Conservation (phyloP, 2,113 vertebrate genomes). For the Loxodonta africana region DNA sequence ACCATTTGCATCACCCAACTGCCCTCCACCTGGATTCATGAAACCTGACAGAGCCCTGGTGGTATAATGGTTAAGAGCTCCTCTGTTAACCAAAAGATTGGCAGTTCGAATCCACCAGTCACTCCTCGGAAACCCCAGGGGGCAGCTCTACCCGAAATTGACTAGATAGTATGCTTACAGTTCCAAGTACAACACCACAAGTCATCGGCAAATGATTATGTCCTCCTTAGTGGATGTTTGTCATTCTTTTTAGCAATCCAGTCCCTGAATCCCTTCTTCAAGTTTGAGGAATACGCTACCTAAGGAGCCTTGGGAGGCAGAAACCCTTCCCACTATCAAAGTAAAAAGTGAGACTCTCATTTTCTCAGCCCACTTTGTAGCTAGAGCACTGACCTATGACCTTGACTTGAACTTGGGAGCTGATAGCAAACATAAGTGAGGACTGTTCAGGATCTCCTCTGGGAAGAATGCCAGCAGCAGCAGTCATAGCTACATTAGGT, state of each 20-base stretch:
- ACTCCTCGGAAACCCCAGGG: too few species aligned
- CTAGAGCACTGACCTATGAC: background rate
- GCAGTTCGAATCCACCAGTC: too few species aligned
- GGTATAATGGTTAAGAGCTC: too few species aligned
- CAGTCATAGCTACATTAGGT: background rate
- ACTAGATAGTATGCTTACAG: background rate
- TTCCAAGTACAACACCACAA: background rate
- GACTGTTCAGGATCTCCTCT: background rate
- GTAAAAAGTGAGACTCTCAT: background rate
- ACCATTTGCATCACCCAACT: background rate
- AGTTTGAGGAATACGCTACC: conserved; percentile 12
- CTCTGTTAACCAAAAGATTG: too few species aligned
- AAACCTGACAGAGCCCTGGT: background rate
- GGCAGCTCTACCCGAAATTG: too few species aligned
- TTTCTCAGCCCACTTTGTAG: background rate
- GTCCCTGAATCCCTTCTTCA: background rate
- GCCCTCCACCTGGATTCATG: background rate
- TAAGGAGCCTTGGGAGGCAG: background rate
- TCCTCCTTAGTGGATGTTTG: background rate
- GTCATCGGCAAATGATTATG: background rate
- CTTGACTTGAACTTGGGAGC: background rate
- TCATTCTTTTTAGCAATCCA: background rate
- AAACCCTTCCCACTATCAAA: background rate
- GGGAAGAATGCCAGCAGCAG: background rate
- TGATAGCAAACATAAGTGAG: background rate